Evolutionary conservation across 2,888 invertebrate genomes (phyloP).

Genomic region (Sarcophaga variegata): DNA sequence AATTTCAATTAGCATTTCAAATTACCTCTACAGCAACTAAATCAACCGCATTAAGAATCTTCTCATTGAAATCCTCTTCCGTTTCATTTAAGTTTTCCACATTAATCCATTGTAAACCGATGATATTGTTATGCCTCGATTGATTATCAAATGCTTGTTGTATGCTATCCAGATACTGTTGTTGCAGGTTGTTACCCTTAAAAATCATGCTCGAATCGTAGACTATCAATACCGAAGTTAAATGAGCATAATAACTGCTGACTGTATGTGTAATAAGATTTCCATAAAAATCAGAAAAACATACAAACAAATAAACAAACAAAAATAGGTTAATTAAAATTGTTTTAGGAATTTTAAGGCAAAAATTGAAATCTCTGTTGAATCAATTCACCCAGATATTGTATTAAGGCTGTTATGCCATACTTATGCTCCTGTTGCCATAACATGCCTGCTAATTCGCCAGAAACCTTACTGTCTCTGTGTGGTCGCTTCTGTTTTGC

Average conservation of each 20-base stretch:
- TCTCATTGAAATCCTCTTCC: slow-evolving; percentile 69
- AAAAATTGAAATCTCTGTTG: slow-evolving; percentile 21
- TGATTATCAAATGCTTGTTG: slow-evolving; percentile 73
- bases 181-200: slow-evolving; percentile 61
- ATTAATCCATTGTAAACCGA: slow-evolving; percentile 78
- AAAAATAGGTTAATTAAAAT: not conserved
- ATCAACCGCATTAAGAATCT: slow-evolving; percentile 76
- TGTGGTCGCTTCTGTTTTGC: slow-evolving; percentile 35
- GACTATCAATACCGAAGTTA: slow-evolving; percentile 77
- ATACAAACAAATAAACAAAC: not conserved
- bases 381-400: slow-evolving; percentile 57
- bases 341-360: not conserved
- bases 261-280: slow-evolving; percentile 71
- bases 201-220: slow-evolving; percentile 71
- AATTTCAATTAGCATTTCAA: too few species aligned
- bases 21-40: slow-evolving; percentile 75
- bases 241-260: slow-evolving; percentile 74
- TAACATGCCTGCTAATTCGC: slow-evolving; percentile 23
- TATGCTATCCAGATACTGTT: slow-evolving; percentile 76
- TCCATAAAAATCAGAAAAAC: not conserved
- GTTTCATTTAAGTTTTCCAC: slow-evolving; percentile 71
- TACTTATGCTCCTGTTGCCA: slow-evolving; percentile 33
- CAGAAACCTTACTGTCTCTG: not conserved
- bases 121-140: slow-evolving; percentile 63
- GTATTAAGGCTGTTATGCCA: slow-evolving; percentile 45